phyloP scores from a whole-genome alignment of 2,888 invertebrate species.

The Tortrix viridana region DNA sequence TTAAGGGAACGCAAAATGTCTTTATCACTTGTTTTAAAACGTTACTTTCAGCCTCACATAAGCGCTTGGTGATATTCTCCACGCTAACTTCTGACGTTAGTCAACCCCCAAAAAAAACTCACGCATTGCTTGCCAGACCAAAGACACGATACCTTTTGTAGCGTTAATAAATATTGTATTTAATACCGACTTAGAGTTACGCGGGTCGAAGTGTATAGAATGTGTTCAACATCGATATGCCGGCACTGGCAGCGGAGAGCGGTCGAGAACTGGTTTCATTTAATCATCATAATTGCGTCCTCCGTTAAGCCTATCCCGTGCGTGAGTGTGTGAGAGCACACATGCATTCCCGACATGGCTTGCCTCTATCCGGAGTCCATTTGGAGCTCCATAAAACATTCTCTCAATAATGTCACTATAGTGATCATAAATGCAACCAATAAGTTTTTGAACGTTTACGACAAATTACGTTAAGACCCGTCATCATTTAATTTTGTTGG shows the following conservation, averaged over 20 bases:
- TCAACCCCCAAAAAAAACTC: neutral
- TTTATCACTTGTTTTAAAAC: neutral
- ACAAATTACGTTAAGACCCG: neutral
- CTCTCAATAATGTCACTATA: constrained; percentile 29
- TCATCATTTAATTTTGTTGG: neutral
- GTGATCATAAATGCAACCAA: constrained; percentile 19
- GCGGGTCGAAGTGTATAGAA: constrained; percentile 49
- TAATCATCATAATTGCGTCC: constrained; percentile 83
- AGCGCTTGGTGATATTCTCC: too few species aligned
- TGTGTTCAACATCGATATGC: constrained; percentile 63
- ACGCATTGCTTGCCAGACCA: neutral
- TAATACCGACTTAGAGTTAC: constrained; percentile 28
- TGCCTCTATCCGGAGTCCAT: constrained; percentile 34
- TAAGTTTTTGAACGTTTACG: constrained; percentile 18
- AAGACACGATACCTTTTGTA: constrained; percentile 9
- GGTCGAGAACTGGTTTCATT: constrained; percentile 77
- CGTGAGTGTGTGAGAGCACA: constrained; percentile 54
- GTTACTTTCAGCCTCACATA: neutral
- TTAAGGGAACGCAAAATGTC: too few species aligned
- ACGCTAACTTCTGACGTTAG: too few species aligned
- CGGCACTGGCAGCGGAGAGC: constrained; percentile 57
- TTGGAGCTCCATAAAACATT: constrained; percentile 35
- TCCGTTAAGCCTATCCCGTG: constrained; percentile 74
- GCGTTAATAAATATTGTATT: constrained; percentile 23
- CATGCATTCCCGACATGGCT: constrained; percentile 44